Evolutionary conservation across 2,113 vertebrate genomes (phyloP).

Genomic region (Albula goreensis): DNA sequence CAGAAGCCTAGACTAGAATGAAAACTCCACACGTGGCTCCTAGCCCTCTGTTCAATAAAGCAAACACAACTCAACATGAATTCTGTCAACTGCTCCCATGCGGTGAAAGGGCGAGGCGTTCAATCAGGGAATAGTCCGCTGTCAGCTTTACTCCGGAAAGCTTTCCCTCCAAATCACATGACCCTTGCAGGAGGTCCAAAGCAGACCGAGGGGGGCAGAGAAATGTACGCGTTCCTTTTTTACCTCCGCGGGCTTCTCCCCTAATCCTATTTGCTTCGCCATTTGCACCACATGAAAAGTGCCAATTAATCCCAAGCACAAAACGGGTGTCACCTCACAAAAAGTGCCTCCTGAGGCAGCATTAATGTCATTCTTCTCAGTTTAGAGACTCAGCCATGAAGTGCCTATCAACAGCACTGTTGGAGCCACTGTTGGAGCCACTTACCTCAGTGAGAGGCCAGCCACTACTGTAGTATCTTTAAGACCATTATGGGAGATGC

Average conservation of each 20-base stretch:
- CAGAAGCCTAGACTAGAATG: not conserved
- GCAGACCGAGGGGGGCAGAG: not conserved
- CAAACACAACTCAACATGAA: not conserved
- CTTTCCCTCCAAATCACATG: constrained; percentile 51
- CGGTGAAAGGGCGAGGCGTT: not conserved
- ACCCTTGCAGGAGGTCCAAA: constrained; percentile 26
- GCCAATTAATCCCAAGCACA: constrained; percentile 1
- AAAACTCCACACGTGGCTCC: not conserved
- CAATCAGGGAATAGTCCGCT: constrained; percentile 52
- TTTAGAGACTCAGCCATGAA: not conserved
- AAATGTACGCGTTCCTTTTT: not conserved
- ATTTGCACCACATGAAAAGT: constrained; percentile 18
- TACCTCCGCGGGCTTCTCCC: not conserved
- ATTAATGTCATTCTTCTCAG: not conserved
- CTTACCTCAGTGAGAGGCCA: not conserved
- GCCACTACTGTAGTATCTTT: not conserved
- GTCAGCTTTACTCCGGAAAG: constrained; percentile 28
- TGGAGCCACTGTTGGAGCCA: not conserved
- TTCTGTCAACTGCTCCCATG: not conserved
- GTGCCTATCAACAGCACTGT: not conserved
- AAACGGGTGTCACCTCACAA: not conserved
- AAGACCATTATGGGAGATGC: not conserved
- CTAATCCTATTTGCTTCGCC: constrained; percentile 11
- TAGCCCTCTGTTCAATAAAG: not conserved
- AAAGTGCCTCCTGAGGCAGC: not conserved